Conservation (phyloP, 2,797 vertebrate species). For the Acanthurus lineatus region DNA sequence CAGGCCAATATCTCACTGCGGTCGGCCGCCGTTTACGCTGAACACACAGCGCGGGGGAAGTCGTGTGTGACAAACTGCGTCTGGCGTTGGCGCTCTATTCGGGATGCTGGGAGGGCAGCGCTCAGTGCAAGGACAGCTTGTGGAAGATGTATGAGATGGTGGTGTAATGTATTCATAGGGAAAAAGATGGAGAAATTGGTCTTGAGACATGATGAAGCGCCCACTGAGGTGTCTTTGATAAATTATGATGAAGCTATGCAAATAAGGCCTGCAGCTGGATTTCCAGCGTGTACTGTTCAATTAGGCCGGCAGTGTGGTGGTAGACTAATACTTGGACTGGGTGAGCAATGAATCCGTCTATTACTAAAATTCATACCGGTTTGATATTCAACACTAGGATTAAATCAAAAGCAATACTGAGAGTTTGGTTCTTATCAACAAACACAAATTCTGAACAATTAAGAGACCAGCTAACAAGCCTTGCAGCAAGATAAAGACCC, state of each 20-base stretch:
- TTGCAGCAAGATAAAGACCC: neutral
- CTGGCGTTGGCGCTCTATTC: constrained; percentile 23
- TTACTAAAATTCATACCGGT: constrained; percentile 35
- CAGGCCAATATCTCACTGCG: neutral
- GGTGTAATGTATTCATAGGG: constrained; percentile 74
- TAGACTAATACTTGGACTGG: constrained; percentile 27
- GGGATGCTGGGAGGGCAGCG: too few species aligned
- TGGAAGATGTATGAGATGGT: constrained; percentile 60
- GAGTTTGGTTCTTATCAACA: neutral
- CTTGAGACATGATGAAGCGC: constrained; percentile 69
- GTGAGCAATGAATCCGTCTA: constrained; percentile 43
- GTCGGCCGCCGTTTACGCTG: constrained; percentile 9
- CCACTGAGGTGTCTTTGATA: constrained; percentile 66
- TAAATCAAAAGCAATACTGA: constrained; percentile 36
- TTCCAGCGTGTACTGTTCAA: constrained; percentile 50
- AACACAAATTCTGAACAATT: too few species aligned
- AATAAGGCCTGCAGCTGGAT: constrained; percentile 60
- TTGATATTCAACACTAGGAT: constrained; percentile 28
- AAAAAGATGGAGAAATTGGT: constrained; percentile 65
- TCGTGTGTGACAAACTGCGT: constrained; percentile 29
- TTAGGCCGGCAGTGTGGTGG: constrained; percentile 48
- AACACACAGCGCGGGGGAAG: neutral
- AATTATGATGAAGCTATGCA: constrained; percentile 73
- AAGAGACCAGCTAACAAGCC: neutral
- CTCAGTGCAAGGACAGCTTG: constrained; percentile 25